phyloP scores from a whole-genome alignment of 2,113 vertebrate species.

The Verasper variegatus region DNA sequence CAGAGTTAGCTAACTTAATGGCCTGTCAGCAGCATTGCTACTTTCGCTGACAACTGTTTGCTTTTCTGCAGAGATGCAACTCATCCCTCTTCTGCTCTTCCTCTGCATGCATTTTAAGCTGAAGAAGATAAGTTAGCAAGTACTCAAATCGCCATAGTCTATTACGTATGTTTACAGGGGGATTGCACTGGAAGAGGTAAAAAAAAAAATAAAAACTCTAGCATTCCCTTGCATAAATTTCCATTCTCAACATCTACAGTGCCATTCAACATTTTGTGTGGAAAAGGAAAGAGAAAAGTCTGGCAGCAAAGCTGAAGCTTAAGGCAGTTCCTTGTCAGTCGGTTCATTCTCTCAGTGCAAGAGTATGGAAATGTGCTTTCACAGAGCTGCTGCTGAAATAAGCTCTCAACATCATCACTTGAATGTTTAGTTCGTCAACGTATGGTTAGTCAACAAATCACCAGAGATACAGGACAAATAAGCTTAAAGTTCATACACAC shows the following conservation, averaged over 20 bases:
- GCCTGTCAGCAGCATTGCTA: constrained; percentile 35
- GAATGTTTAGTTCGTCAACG: constrained; percentile 44
- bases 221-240: constrained; percentile 64
- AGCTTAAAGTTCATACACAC: too few relatives aligned
- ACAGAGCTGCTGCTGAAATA: constrained; percentile 40
- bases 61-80: constrained; percentile 29
- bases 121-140: constrained; percentile 31
- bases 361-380: constrained; percentile 51
- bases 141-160: constrained; percentile 41
- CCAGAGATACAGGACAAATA: neutral
- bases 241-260: constrained; percentile 56
- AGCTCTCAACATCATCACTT: constrained; percentile 34
- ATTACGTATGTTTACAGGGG: constrained; percentile 61
- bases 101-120: constrained; percentile 37
- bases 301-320: constrained; percentile 61
- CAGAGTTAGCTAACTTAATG: constrained; percentile 49
- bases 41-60: constrained; percentile 26
- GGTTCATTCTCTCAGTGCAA: constrained; percentile 39
- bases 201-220: constrained; percentile 12
- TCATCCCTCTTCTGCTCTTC: constrained; percentile 11
- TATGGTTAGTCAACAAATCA: constrained; percentile 23
- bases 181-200: constrained; percentile 20
- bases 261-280: constrained; percentile 54
- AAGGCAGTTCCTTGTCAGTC: constrained; percentile 60
- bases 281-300: constrained; percentile 41